phyloP scores from a whole-genome alignment of 2,888 invertebrate genomes.

The Stenodema calcarata region DNA sequence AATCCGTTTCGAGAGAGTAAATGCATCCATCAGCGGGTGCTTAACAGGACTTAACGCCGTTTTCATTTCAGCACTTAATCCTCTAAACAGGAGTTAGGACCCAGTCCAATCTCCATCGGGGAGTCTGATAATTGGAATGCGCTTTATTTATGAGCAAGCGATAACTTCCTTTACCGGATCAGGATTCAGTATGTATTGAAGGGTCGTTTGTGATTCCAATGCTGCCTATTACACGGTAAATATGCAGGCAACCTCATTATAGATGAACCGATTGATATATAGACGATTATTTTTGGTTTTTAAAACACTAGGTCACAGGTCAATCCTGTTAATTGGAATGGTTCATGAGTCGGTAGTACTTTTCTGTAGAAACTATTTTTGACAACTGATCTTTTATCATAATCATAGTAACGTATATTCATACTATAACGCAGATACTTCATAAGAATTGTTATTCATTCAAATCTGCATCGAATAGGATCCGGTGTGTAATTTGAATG shows the following conservation, averaged over 20 bases:
- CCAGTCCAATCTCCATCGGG: background rate
- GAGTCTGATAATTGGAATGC: background rate
- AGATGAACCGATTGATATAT: background rate
- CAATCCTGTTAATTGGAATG: too few species aligned
- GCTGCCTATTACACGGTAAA: background rate
- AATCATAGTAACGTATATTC: too few species aligned
- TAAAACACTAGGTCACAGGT: too few species aligned
- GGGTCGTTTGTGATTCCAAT: background rate
- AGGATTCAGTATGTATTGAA: background rate
- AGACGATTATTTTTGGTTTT: too few species aligned
- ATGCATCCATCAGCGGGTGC: background rate
- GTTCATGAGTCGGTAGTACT: too few species aligned
- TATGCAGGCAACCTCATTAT: background rate
- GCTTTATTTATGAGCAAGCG: background rate
- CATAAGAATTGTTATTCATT: too few species aligned
- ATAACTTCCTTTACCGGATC: background rate
- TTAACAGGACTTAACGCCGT: background rate
- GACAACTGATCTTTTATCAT: too few species aligned
- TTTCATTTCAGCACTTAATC: background rate
- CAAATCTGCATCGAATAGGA: too few species aligned
- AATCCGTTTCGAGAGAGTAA: background rate
- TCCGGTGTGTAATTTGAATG: too few species aligned
- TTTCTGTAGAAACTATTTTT: too few species aligned
- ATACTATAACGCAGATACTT: too few species aligned
- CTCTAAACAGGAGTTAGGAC: background rate